A percentile compares a stretch with the other conserved stretches of the same genome.
These are phyloP conservation scores for Aix galericulata DNA, from an alignment of 2,113 vertebrate species.

Conservation along the genomic window DNA sequence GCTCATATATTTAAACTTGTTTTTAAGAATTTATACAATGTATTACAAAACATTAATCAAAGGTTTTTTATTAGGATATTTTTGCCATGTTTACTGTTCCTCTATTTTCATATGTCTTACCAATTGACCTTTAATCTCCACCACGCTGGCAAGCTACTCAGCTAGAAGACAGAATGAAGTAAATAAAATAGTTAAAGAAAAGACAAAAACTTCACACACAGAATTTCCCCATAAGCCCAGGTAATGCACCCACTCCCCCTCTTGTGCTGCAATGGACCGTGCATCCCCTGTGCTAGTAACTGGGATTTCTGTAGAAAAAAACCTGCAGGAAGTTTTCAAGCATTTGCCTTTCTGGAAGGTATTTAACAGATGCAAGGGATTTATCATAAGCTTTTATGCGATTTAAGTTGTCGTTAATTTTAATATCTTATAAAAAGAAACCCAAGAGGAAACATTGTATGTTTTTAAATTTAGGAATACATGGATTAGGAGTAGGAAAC, in stretches of 20 bases:
- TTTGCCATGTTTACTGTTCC: background rate
- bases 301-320: background rate
- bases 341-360: background rate
- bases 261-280: background rate
- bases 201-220: background rate
- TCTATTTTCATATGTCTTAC: background rate
- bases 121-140: background rate
- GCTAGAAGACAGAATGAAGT: background rate
- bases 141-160: background rate
- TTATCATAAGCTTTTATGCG: background rate
- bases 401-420: background rate
- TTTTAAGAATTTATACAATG: background rate
- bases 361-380: background rate
- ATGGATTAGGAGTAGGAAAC: background rate
- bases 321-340: background rate
- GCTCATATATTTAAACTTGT: background rate
- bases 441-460: background rate
- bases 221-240: background rate
- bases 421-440: background rate
- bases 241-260: background rate
- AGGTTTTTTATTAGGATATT: background rate
- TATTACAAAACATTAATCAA: background rate
- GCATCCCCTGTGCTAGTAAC: background rate
- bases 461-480: background rate
- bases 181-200: background rate